These are phyloP conservation scores for Micrasema minimum DNA, from an alignment of 1,140 invertebrate genomes.

Conservation along the genomic window DNA sequence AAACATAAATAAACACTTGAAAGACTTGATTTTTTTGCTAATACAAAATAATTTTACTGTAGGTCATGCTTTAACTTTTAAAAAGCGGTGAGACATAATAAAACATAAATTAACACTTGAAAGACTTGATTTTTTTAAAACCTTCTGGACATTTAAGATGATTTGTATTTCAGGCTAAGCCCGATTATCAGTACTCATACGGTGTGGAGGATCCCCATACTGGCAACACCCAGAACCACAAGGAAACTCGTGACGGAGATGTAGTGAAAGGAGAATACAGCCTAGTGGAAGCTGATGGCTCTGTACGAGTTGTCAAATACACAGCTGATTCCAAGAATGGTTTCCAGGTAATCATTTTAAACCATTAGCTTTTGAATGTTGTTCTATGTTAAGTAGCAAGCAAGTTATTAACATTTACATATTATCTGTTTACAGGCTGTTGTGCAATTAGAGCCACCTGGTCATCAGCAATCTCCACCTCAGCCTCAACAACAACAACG, in stretches of 20 bases:
- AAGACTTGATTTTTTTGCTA: neutral
- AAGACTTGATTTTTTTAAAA: neutral
- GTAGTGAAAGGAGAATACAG: slow-evolving; percentile 76
- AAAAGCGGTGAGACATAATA: too few species aligned
- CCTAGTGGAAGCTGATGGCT: slow-evolving; percentile 66
- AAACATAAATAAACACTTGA: neutral
- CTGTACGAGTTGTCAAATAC: slow-evolving; percentile 66
- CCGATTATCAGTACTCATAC: slow-evolving; percentile 76
- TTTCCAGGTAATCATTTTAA: slow-evolving; percentile 57
- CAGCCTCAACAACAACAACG: too few species aligned
- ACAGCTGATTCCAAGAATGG: slow-evolving; percentile 68
- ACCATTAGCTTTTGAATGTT: too few species aligned
- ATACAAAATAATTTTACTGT: too few species aligned
- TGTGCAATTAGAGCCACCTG: too few species aligned
- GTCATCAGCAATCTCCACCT: too few species aligned
- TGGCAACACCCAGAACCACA: slow-evolving; percentile 76
- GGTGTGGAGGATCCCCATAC: slow-evolving; percentile 76
- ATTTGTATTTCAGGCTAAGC: slow-evolving; percentile 65
- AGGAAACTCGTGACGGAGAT: slow-evolving; percentile 76
- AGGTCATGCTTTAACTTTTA: too few species aligned
- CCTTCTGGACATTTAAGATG: neutral
- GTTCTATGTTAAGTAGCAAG: too few species aligned
- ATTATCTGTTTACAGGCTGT: neutral
- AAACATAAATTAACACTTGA: neutral
- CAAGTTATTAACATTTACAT: too few species aligned